These are phyloP conservation scores for Penelope pileata DNA, from an alignment of 2,113 vertebrate genomes.

Conservation along the genomic window DNA sequence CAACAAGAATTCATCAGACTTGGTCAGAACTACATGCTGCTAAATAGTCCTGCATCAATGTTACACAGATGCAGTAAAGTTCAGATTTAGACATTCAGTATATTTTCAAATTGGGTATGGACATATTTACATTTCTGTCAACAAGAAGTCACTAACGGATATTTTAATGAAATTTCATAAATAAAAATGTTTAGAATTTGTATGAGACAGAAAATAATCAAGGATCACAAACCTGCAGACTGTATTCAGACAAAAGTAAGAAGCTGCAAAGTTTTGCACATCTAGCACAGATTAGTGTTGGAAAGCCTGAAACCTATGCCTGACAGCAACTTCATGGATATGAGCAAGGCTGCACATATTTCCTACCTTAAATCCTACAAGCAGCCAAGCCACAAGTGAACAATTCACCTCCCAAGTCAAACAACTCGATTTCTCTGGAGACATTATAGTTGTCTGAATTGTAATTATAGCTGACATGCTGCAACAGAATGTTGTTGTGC, in stretches of 20 bases:
- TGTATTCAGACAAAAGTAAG: not conserved
- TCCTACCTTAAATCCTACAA: not conserved
- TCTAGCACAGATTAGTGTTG: not conserved
- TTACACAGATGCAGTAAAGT: not conserved
- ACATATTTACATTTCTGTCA: not conserved
- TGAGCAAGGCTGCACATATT: not conserved
- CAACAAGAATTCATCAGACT: not conserved
- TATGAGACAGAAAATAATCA: not conserved
- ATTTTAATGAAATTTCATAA: not conserved
- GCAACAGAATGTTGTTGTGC: not conserved
- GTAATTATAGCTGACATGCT: not conserved
- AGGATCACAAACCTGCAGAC: not conserved
- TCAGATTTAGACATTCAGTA: not conserved
- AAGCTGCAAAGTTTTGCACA: not conserved
- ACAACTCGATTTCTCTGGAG: not conserved
- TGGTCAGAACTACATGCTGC: not conserved
- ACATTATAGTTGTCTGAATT: not conserved
- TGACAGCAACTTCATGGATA: not conserved
- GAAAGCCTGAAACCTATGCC: not conserved
- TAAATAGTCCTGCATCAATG: not conserved
- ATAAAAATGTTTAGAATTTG: not conserved
- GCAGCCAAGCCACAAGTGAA: not conserved
- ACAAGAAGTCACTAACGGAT: not conserved
- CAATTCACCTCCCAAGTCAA: not conserved
- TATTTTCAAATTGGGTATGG: not conserved